phyloP scores from a whole-genome alignment of 2,797 vertebrate species.

The Periparus ater region DNA sequence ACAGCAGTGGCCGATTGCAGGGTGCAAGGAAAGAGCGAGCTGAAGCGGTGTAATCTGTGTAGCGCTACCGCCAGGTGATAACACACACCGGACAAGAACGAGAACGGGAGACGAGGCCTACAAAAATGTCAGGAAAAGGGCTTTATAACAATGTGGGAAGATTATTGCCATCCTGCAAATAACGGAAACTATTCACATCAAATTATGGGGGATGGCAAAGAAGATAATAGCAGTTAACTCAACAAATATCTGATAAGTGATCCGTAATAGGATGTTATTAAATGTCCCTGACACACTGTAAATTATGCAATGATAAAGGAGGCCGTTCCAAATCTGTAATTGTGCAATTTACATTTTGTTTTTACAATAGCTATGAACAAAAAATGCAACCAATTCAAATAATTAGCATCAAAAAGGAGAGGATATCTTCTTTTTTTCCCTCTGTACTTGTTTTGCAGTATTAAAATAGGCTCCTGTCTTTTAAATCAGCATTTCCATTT shows the following conservation, averaged over 20 bases:
- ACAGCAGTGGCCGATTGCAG: not conserved
- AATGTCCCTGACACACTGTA: slow-evolving; percentile 43
- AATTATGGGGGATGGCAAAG: slow-evolving; percentile 33
- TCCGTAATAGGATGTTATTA: slow-evolving; percentile 50
- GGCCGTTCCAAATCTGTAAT: slow-evolving; percentile 42
- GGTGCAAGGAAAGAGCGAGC: not conserved
- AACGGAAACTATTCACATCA: slow-evolving; percentile 11
- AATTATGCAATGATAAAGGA: slow-evolving; percentile 53
- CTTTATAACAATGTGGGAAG: not conserved
- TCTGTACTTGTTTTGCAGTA: not conserved
- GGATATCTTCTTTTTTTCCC: not conserved
- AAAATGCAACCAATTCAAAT: not conserved
- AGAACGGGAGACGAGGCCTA: not conserved
- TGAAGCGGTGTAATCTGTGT: not conserved
- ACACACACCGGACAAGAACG: not conserved
- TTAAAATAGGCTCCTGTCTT: not conserved
- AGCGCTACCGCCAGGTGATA: not conserved
- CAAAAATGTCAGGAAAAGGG: not conserved
- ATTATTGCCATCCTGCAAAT: slow-evolving; percentile 14
- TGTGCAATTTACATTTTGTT: slow-evolving; percentile 44
- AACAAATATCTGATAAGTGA: slow-evolving; percentile 58
- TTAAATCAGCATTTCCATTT: not conserved
- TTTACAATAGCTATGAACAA: slow-evolving; percentile 14
- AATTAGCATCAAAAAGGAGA: not conserved
- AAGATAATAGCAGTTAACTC: slow-evolving; percentile 57